A percentile compares a stretch with the other conserved stretches of the same genome.
phyloP scores from a whole-genome alignment of 2,888 invertebrate species.

The Drosophila greeni region DNA sequence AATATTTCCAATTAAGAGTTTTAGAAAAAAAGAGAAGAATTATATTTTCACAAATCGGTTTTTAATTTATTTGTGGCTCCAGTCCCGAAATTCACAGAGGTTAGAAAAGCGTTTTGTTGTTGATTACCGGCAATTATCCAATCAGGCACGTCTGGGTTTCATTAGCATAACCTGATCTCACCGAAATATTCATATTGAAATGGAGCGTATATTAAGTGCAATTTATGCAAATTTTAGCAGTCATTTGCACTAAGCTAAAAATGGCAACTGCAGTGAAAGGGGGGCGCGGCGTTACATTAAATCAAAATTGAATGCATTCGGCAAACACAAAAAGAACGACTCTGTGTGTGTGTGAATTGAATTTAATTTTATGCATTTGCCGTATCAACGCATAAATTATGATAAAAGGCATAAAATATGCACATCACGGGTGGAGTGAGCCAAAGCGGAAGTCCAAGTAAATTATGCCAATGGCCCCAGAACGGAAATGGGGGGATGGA shows the following conservation, averaged over 20 bases:
- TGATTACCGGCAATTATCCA: conserved; percentile 42
- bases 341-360: conserved; percentile 46
- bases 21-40: neutral
- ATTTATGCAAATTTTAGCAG: conserved; percentile 54
- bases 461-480: conserved; percentile 55
- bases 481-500: conserved; percentile 27
- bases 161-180: conserved; percentile 30
- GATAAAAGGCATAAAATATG: conserved; percentile 64
- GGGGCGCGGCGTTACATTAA: conserved; percentile 50
- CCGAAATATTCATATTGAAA: conserved; percentile 27
- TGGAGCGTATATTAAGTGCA: conserved; percentile 38
- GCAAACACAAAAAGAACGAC: conserved; percentile 49
- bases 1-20: neutral
- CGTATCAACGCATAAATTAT: conserved; percentile 63
- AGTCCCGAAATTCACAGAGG: neutral
- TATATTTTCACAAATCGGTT: neutral
- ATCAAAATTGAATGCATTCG: conserved; percentile 60
- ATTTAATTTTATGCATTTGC: conserved; percentile 68
- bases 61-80: conserved; percentile 12
- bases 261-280: conserved; percentile 25
- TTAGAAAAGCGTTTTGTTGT: conserved; percentile 27
- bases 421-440: conserved; percentile 20
- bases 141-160: conserved; percentile 30
- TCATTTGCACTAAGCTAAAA: conserved; percentile 38
- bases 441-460: conserved; percentile 53